phyloP scores from a whole-genome alignment of 1,140 invertebrate genomes.

The Chelonus insularis region DNA sequence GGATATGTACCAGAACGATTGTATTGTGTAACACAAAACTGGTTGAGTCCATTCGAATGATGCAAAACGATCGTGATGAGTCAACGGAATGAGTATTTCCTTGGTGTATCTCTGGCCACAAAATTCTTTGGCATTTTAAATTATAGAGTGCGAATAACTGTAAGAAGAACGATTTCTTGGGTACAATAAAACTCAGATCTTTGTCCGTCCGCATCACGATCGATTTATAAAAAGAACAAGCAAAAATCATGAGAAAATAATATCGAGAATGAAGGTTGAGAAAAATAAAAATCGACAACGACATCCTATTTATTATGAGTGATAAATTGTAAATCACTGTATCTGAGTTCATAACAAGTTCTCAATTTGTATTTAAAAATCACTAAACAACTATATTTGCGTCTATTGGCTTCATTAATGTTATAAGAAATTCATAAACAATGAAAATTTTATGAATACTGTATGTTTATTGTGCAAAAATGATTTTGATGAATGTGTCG shows the following conservation, averaged over 20 bases:
- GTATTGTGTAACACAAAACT: neutral
- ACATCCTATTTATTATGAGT: too few species aligned
- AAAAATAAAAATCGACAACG: too few species aligned
- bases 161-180: constrained; percentile 7
- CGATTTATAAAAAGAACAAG: constrained; percentile 5
- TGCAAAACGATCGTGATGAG: constrained; percentile 9
- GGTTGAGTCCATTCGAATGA: neutral
- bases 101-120: constrained; percentile 16
- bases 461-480: neutral
- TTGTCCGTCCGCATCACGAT: constrained; percentile 26
- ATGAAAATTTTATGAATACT: neutral
- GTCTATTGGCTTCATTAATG: neutral
- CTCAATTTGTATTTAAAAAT: neutral
- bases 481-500: neutral
- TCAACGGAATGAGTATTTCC: constrained; percentile 15
- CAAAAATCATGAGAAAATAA: neutral
- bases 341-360: too few species aligned
- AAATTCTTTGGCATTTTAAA: constrained; percentile 30
- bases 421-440: neutral
- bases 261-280: too few species aligned
- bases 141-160: constrained; percentile 28
- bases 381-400: neutral
- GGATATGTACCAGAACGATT: neutral
- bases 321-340: too few species aligned
- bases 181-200: constrained; percentile 28